Evolutionary conservation across 1,140 invertebrate species (phyloP), one percentile per base, ranked within the genome.

Genomic region (Drosophila pandora): DNA sequence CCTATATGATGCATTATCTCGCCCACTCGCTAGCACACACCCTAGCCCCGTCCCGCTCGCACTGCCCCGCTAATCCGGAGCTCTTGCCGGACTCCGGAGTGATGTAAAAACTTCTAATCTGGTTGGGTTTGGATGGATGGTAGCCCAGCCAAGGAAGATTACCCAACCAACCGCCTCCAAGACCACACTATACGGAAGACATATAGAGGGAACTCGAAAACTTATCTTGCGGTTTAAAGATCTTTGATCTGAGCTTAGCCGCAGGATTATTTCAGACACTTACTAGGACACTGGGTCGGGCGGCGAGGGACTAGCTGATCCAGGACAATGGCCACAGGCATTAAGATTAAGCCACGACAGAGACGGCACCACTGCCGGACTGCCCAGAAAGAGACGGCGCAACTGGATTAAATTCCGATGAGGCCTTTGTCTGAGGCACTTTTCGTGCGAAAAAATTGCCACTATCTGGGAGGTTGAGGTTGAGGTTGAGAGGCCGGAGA

Each of bases 231-330:
- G 82, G 82, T 85, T 87, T 75, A 78, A 69, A 82, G 82, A 87
- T 85, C 82, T 85, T 87, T 85, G 82, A 85, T 87, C 82, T 87
- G 78, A 61, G 82, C 82, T 85, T 87, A 87, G 82, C 82, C 62
- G 52, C 78, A 77, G 82, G 82, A 85, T 85, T 87, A 87, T 79
- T 59, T 49, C 78, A 78, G 82, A 82, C 82, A 78, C 82, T 84
- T 70, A 84, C 49, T 39, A 56, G 41, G 41, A 21, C 32, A 52
- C 10, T 17, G 1, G 17, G 57, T 55, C 55, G 25, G 41, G 41
- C 58, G 48, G 37, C 56, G 54, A 41, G 49, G 55, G 28, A 56
- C n/a, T 50, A 53, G 50, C 80, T 78, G 74, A 64, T 67, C 63
- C 62, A 53, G 56, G 79, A 83, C 79, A 83, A 83, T 83, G 60